Conservation (phyloP, 2,113 vertebrate species). For the Etia nguti region DNA sequence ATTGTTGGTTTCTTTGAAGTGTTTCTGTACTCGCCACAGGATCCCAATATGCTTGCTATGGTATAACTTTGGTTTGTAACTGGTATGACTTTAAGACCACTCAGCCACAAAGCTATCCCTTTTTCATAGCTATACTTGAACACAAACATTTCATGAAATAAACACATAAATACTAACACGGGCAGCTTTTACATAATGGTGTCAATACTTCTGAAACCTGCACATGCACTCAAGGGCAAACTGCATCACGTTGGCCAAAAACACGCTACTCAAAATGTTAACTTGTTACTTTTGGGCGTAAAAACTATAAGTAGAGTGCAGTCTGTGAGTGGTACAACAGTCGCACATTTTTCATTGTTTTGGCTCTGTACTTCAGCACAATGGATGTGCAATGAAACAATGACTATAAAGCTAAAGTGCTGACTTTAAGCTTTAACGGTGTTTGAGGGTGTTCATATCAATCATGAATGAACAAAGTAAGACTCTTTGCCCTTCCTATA, state of each 20-base stretch:
- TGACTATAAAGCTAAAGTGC: constrained; percentile 1
- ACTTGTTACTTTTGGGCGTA: neutral
- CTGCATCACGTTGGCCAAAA: neutral
- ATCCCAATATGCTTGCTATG: neutral
- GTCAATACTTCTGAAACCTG: neutral
- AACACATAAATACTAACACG: neutral
- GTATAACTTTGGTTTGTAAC: neutral
- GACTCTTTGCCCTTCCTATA: neutral
- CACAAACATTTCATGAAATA: neutral
- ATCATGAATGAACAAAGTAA: neutral
- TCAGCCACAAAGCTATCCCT: neutral
- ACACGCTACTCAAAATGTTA: neutral
- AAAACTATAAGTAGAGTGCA: neutral
- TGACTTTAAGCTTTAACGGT: neutral
- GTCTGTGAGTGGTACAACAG: neutral
- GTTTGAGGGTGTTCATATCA: neutral
- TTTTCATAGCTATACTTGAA: neutral
- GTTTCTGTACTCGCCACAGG: neutral
- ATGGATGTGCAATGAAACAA: neutral
- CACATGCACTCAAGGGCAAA: neutral
- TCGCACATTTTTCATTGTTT: neutral
- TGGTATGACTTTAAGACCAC: neutral
- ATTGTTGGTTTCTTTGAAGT: neutral
- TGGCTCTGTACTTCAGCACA: neutral
- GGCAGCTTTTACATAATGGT: neutral